A percentile compares a stretch with the other conserved stretches of the same genome.
phyloP scores from a whole-genome alignment of 2,797 vertebrate species.

The Mormyrus proboscirostris region DNA sequence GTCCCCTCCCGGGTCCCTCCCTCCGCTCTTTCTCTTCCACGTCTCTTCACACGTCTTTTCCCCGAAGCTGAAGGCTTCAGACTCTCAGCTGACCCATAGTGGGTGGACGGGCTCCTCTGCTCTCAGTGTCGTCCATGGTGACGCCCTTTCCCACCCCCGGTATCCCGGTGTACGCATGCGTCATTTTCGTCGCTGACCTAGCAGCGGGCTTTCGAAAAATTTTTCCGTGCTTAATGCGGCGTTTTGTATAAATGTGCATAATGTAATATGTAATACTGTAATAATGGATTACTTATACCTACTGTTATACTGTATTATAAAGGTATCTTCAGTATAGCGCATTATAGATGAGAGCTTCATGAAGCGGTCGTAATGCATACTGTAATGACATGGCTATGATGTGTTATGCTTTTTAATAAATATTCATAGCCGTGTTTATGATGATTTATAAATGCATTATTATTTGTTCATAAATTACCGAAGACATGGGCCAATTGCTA shows the following conservation, averaged over 20 bases:
- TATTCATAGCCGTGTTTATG: not conserved
- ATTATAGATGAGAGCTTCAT: not conserved
- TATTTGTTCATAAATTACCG: not conserved
- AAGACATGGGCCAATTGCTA: not conserved
- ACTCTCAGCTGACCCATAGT: not conserved
- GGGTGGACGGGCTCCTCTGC: not conserved
- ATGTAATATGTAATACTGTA: not conserved
- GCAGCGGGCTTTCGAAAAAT: not conserved
- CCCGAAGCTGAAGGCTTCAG: not conserved
- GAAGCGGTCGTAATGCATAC: not conserved
- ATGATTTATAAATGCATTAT: not conserved
- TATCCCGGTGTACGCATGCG: not conserved
- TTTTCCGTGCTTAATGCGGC: not conserved
- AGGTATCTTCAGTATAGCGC: not conserved
- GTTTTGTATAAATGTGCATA: not conserved
- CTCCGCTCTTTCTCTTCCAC: not conserved
- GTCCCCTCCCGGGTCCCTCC: not conserved
- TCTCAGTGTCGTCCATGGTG: not conserved
- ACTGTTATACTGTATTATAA: not conserved
- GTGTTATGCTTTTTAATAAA: not conserved
- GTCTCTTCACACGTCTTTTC: not conserved
- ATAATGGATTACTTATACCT: not conserved
- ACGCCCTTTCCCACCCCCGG: not conserved
- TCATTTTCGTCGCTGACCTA: not conserved
- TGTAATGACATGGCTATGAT: not conserved